Evolutionary conservation across 2,888 invertebrate genomes (phyloP).

Genomic region (Polyommatus iphigenia): DNA sequence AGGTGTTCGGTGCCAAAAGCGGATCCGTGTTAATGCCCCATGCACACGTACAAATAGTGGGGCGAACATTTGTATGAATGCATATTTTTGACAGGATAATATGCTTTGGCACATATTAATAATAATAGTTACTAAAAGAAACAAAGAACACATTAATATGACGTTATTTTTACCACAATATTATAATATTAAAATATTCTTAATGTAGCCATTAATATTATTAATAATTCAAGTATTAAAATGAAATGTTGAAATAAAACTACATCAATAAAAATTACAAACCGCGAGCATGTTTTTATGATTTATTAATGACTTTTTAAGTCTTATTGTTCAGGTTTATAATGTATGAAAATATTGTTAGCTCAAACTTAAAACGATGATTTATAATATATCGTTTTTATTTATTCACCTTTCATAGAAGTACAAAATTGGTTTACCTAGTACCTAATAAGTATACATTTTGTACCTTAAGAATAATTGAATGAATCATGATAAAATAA

Average conservation of each 20-base stretch:
- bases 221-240: not conserved
- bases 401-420: not conserved
- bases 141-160: too few species aligned
- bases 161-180: not conserved
- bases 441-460: too few species aligned
- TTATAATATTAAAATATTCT: not conserved
- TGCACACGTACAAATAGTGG: not conserved
- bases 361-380: not conserved
- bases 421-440: not conserved
- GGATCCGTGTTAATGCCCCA: slow-evolving; percentile 13
- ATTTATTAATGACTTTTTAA: not conserved
- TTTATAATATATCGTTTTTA: not conserved
- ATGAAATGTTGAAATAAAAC: not conserved
- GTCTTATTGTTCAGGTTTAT: not conserved
- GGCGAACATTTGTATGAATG: not conserved
- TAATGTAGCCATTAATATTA: not conserved
- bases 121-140: too few species aligned
- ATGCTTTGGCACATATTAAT: not conserved
- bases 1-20: slow-evolving; percentile 68
- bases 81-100: not conserved
- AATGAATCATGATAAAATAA: too few species aligned
- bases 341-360: not conserved
- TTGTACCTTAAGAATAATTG: too few species aligned
- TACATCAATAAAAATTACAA: not conserved
- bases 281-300: not conserved